Evolutionary conservation across 2,113 vertebrate species (phyloP), one percentile per base, ranked within the genome.

Genomic region (Salvator merianae): DNA sequence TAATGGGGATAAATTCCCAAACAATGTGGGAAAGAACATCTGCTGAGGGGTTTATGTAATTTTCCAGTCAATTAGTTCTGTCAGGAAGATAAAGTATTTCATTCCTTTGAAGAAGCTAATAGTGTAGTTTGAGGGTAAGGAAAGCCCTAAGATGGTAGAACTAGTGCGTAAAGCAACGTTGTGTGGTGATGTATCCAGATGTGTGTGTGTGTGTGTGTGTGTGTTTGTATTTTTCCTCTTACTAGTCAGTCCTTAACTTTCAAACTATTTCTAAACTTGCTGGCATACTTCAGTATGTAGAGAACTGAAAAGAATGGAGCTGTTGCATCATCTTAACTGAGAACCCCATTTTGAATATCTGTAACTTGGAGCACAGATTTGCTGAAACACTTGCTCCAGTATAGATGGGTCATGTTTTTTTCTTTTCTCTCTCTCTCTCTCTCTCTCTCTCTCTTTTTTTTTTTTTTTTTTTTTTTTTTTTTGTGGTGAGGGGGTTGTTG

Each of bases 21-120:
- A 94, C 94, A 95, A 94, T 94, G 89, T 95, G 88, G 93, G 93
- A 94, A 95, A 94, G 94, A 96, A 96, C 96, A 97, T 96, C 96
- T 96, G 96, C 93, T 96, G 91, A 95, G 91, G 93, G 95, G 93
- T 94, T 95, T 96, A 95, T 95, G 94, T 94, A 95, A 96, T 97
- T 97, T 96, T 97, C 96, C 95, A 96, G 94, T 96, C 95, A 96
- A 96, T 97, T 96, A 96, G 91, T 93, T 95, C 96, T 97, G 96
- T 97, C 96, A 96, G 90, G 93, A 96, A 96, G 96, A 97, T 95
- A 95, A 96, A 96, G 94, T 94, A 95, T 95, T 96, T 95, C 90
- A 92, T 92, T 95, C 81, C 92, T 96, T 96, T 95, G 94, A 96
- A 96, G 90, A 96, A 87, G 94, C 89, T 88, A 91, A 91, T 91